A percentile compares a stretch with the other conserved stretches of the same genome.
phyloP scores from a whole-genome alignment of 2,113 vertebrate species.

The Sinosuthora webbiana region DNA sequence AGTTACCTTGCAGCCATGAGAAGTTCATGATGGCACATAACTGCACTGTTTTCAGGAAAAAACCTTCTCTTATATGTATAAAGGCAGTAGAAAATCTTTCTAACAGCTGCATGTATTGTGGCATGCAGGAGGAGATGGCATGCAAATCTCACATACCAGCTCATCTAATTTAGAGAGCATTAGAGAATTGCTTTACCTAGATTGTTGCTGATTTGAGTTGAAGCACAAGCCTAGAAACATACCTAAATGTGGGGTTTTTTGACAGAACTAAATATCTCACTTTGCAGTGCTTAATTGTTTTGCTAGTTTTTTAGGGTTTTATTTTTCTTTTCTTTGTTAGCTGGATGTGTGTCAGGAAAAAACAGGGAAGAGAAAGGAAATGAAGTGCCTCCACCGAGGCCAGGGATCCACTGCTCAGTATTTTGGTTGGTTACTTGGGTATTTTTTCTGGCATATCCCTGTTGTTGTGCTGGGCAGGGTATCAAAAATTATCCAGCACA shows the following conservation, averaged over 20 bases:
- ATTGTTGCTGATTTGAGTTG: not conserved
- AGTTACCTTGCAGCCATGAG: not conserved
- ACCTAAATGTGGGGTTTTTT: not conserved
- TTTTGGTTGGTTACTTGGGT: conserved; percentile 41
- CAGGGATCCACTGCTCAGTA: not conserved
- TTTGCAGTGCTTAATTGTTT: not conserved
- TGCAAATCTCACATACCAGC: not conserved
- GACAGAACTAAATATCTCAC: not conserved
- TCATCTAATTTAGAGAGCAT: conserved; percentile 7
- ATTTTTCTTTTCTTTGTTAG: not conserved
- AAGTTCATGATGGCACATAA: not conserved
- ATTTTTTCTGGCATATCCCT: conserved; percentile 52
- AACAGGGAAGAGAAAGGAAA: conserved; percentile 45
- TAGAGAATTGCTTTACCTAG: not conserved
- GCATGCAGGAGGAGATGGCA: not conserved
- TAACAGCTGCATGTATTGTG: not conserved
- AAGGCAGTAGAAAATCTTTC: not conserved
- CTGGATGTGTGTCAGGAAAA: not conserved
- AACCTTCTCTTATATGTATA: not conserved
- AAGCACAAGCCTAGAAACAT: not conserved
- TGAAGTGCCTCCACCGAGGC: not conserved
- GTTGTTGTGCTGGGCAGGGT: conserved; percentile 50
- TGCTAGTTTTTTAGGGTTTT: not conserved
- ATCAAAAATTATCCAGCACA: conserved; percentile 18
- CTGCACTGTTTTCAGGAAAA: not conserved